Evolutionary conservation across 2,113 vertebrate species (phyloP).

Genomic region (Atherinomorus stipes): DNA sequence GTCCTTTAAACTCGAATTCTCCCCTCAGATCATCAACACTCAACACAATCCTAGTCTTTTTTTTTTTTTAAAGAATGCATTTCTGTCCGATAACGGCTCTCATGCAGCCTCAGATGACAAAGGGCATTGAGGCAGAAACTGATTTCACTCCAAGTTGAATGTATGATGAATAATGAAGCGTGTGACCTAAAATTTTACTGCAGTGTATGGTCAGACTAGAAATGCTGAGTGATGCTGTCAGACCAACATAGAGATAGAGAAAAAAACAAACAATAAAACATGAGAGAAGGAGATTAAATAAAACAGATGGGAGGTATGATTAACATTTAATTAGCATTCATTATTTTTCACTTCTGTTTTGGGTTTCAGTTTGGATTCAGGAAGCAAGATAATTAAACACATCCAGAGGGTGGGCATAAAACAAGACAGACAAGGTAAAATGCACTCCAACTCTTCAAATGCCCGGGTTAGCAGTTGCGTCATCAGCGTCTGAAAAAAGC

Average conservation of each 20-base stretch:
- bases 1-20: neutral
- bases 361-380: neutral
- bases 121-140: conserved; percentile 49
- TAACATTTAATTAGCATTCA: neutral
- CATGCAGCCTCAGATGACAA: conserved; percentile 39
- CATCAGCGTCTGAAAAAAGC: conserved; percentile 10
- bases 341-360: neutral
- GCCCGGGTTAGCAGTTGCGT: conserved; percentile 8
- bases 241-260: conserved; percentile 9
- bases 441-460: neutral
- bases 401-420: neutral
- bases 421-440: neutral
- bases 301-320: conserved; percentile 2
- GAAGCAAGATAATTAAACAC: conserved; percentile 13
- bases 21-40: neutral
- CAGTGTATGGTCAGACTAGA: conserved; percentile 38
- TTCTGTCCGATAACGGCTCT: conserved; percentile 24
- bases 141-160: conserved; percentile 60
- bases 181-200: conserved; percentile 68
- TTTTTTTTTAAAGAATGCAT: neutral
- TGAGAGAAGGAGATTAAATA: neutral
- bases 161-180: conserved; percentile 68
- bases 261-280: conserved; percentile 7
- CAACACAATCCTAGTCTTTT: neutral
- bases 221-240: conserved; percentile 57